Conservation (phyloP, 2,113 vertebrate species). For the Spea multiplicata region DNA sequence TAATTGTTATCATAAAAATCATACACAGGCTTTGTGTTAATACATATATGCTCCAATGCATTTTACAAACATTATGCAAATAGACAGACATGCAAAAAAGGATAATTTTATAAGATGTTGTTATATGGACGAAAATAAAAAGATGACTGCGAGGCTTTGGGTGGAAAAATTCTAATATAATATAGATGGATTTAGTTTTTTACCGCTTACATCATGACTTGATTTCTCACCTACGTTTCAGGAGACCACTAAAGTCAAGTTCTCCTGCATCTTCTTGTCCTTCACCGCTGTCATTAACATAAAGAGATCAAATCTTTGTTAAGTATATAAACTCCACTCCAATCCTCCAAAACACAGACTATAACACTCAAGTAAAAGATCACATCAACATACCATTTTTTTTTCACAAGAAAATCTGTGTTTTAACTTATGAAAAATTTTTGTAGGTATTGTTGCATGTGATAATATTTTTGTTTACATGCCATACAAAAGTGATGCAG, state of each 20-base stretch:
- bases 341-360: slow-evolving; percentile 45
- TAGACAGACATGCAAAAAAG: no score
- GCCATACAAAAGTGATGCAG: slow-evolving; percentile 52
- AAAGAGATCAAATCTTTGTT: slow-evolving; percentile 80
- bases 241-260: slow-evolving; percentile 99
- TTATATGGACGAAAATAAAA: neutral
- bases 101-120: no score
- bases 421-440: slow-evolving; percentile 67
- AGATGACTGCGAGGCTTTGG: neutral
- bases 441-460: slow-evolving; percentile 46
- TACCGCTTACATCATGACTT: slow-evolving; percentile 61
- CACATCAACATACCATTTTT: slow-evolving; percentile 60
- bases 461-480: slow-evolving; percentile 57
- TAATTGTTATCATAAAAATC: no score
- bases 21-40: no score
- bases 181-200: neutral
- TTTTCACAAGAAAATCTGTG: slow-evolving; percentile 66
- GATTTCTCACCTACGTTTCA: slow-evolving; percentile 98
- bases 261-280: slow-evolving; percentile 99
- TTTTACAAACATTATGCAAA: no score
- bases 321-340: slow-evolving; percentile 62
- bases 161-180: neutral
- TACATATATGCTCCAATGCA: no score
- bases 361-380: slow-evolving; percentile 8
- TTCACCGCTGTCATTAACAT: slow-evolving; percentile 95